phyloP scores from a whole-genome alignment of 2,797 vertebrate genomes.

The Columba guinea region DNA sequence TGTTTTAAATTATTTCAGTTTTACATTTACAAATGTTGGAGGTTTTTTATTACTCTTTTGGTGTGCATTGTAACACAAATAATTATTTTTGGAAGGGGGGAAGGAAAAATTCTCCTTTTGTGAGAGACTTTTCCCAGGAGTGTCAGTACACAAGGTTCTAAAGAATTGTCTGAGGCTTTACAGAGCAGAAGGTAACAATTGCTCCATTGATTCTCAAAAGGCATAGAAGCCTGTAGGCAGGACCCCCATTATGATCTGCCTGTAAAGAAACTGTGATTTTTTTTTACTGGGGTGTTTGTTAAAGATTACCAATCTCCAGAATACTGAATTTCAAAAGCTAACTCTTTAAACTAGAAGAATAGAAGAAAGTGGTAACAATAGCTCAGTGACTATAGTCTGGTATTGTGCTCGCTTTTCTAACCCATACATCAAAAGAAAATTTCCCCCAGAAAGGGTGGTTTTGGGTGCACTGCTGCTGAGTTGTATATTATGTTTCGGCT shows the following conservation, averaged over 20 bases:
- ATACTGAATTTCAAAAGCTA: conserved; percentile 75
- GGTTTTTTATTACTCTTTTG: conserved; percentile 14
- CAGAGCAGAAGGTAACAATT: conserved; percentile 74
- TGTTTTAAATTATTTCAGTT: not conserved
- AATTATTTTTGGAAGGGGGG: conserved; percentile 19
- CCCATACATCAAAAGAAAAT: conserved; percentile 67
- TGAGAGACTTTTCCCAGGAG: conserved; percentile 70
- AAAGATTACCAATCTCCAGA: conserved; percentile 75
- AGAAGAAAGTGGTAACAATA: conserved; percentile 65
- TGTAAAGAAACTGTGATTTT: conserved; percentile 1
- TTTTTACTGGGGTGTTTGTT: conserved; percentile 71
- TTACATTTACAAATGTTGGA: not conserved
- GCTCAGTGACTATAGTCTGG: conserved; percentile 22
- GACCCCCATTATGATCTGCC: conserved; percentile 49
- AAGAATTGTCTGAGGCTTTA: conserved; percentile 71
- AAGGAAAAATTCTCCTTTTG: conserved; percentile 37
- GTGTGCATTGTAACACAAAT: conserved; percentile 16
- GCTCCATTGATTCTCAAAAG: conserved; percentile 73
- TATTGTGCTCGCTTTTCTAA: conserved; percentile 58
- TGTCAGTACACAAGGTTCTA: conserved; percentile 58
- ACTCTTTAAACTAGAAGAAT: conserved; percentile 63
- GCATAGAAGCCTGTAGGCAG: conserved; percentile 56
- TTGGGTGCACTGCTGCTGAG: conserved; percentile 40
- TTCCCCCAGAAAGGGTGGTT: conserved; percentile 21
- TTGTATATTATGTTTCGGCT: conserved; percentile 47